These are phyloP conservation scores for Drosophila sproati DNA, from an alignment of 1,140 invertebrate genomes.

Conservation along the genomic window DNA sequence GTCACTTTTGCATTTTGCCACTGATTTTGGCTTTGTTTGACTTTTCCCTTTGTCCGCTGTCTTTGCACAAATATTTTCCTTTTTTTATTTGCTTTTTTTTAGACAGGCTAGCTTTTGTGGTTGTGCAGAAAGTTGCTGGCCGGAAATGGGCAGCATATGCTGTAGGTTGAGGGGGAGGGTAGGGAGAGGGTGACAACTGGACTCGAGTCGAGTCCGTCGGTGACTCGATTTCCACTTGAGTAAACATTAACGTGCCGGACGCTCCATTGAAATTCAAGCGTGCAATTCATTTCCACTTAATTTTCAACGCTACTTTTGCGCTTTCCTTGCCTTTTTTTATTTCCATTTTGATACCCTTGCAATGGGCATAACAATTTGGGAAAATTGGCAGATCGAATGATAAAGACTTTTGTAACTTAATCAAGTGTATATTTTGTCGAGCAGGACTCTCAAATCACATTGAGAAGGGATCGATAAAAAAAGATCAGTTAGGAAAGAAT, in stretches of 20 bases:
- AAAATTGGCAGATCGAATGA: too few species aligned
- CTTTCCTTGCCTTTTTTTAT: constrained; percentile 25
- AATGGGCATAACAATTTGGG: background rate
- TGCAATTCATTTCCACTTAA: constrained; percentile 83
- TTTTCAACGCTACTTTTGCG: constrained; percentile 70
- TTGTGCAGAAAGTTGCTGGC: constrained; percentile 45
- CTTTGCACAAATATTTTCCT: constrained; percentile 43
- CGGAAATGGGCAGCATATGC: constrained; percentile 51
- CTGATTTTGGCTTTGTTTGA: constrained; percentile 13
- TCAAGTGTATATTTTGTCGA: too few species aligned
- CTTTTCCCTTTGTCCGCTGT: constrained; percentile 24
- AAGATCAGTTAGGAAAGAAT: too few species aligned
- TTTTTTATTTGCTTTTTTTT: constrained; percentile 8
- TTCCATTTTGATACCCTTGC: background rate
- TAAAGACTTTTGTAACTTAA: background rate
- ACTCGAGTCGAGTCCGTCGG: constrained; percentile 39
- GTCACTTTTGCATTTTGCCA: constrained; percentile 22
- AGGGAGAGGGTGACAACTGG: background rate
- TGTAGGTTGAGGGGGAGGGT: too few species aligned
- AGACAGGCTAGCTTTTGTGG: constrained; percentile 40
- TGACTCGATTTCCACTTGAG: constrained; percentile 81
- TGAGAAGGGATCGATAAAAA: too few species aligned
- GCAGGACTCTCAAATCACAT: too few species aligned
- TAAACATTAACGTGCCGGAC: constrained; percentile 82
- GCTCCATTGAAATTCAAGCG: constrained; percentile 81